A percentile compares a stretch with the other conserved stretches of the same genome.
Evolutionary conservation across 2,113 vertebrate genomes (phyloP).

Genomic region (Pitta sordida): DNA sequence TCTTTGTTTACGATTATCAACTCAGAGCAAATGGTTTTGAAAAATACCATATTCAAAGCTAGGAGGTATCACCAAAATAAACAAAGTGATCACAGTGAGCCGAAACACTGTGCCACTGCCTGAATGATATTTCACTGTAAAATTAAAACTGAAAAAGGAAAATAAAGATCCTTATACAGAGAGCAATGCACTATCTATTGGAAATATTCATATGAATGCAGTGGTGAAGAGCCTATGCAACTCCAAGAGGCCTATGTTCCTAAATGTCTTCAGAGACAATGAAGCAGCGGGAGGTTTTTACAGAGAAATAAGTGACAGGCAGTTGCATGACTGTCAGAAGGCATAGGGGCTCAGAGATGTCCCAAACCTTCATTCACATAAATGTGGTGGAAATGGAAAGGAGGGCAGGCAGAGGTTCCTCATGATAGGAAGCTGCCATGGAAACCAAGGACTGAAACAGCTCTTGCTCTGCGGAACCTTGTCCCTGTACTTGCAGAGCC

Average conservation of each 20-base stretch:
- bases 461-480: neutral
- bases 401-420: neutral
- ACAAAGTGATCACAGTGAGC: neutral
- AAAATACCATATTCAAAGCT: neutral
- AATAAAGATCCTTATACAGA: neutral
- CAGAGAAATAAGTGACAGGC: neutral
- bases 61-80: neutral
- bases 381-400: neutral
- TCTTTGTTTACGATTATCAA: neutral
- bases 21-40: neutral
- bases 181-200: neutral
- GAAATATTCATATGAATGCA: neutral
- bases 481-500: neutral
- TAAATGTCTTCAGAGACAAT: accelerated
- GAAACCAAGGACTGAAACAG: too few relatives aligned
- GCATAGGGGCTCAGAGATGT: neutral
- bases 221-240: neutral
- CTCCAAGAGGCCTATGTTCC: neutral
- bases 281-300: neutral
- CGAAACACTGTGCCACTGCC: neutral
- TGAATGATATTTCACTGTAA: neutral
- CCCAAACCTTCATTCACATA: neutral
- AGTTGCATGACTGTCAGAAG: neutral
- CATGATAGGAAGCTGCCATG: too few relatives aligned
- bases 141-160: neutral